A percentile compares a stretch with the other conserved stretches of the same genome.
Conservation (phyloP, 2,797 vertebrate genomes). For the Nyctalus aviator region DNA sequence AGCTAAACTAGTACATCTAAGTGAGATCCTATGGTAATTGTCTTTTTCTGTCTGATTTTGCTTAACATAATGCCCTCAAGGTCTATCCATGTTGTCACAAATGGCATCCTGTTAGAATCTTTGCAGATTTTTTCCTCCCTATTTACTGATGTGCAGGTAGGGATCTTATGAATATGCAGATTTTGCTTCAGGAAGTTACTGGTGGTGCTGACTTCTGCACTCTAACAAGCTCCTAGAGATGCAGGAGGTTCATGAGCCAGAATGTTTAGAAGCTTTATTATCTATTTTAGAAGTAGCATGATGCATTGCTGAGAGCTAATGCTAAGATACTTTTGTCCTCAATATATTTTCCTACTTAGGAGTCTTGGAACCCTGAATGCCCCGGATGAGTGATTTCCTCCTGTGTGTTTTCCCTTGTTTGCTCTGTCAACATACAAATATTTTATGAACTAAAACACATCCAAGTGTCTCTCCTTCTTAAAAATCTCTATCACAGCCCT, state of each 20-base stretch:
- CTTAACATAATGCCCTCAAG: neutral
- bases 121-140: neutral
- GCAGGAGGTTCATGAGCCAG: neutral
- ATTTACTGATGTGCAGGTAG: neutral
- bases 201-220: neutral
- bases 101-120: neutral
- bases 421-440: neutral
- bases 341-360: neutral
- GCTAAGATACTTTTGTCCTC: neutral
- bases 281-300: neutral
- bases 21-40: neutral
- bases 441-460: neutral
- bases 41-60: neutral
- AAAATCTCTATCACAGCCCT: neutral
- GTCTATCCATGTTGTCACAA: neutral
- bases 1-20: constrained; percentile 55
- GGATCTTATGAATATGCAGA: neutral
- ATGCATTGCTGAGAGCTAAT: neutral
- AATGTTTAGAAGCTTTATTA: neutral
- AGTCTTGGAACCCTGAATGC: neutral
- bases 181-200: neutral
- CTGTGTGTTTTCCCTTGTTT: neutral
- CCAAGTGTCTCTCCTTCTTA: neutral
- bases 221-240: neutral
- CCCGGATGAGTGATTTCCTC: neutral